Base-by-base conservation (phyloP, 1,140 invertebrate species). In the Anoplolepis gracilipes region DNA sequence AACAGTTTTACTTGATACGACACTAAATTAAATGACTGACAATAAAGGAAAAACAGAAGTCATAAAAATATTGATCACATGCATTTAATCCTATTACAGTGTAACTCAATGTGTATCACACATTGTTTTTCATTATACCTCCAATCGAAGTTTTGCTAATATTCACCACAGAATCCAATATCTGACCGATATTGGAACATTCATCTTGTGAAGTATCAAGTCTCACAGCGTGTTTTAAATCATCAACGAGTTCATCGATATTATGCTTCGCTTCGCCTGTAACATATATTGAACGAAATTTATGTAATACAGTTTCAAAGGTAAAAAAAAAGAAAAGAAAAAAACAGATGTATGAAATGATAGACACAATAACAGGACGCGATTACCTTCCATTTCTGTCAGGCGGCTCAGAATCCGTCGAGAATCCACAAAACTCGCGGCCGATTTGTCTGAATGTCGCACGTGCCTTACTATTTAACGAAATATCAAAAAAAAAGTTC, bases 161-260 rank as follows among this genome's bases (percentile, higher is more conserved):
- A 22, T 91, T 87, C 0, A 88, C 85, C 22, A 93, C 87, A 6
- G 85, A 89, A 79, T 93, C 90, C 61, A 93, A 67, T 30, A 92
- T 88, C 36, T 90, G 62, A 7, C 88, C 62, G 6, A 92, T 90
- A 62, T 92, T 78, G 25, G 82, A 36, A 25, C 81, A 84, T 30
- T 85, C 53, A 11, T 88, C 49, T n/a, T 46, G 5, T 13, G 84
- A 85, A 75, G 70, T 77, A 4, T 90, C 86, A 11, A 85, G 67
- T 42, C 87, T 90, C 16, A 91, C 67, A n/a, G 85, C 73, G 46
- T 85, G 62, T 13, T 79, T 82, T 10, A 93, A 59, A 46, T 92
- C 72, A 33, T 90, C 87, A 0, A 92, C 39, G 10, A 92, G 65
- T 25, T 86, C 77, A 39, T 88, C 88, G 64, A 93, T 92, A 25